Conservation (phyloP, 2,888 invertebrate genomes). For the Drosophila seclusa region DNA sequence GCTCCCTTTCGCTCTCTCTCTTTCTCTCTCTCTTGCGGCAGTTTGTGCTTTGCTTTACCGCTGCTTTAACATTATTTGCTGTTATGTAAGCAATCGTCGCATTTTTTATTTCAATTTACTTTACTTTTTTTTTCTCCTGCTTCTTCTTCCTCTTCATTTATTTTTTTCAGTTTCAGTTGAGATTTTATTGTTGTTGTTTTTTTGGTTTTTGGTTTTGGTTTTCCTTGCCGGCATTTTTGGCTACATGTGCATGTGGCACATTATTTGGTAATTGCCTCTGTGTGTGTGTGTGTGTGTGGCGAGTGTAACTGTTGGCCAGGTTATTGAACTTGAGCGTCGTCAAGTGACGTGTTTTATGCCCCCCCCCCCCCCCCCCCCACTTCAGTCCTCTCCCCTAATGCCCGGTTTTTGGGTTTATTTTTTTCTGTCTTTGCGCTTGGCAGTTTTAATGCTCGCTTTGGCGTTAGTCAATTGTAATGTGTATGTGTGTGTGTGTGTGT, state of each 20-base stretch:
- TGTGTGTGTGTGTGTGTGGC: constrained; percentile 34
- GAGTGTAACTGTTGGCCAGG: constrained; percentile 75
- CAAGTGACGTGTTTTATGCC: constrained; percentile 70
- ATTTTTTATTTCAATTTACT: constrained; percentile 76
- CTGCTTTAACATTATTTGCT: constrained; percentile 79
- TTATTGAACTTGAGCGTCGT: constrained; percentile 79
- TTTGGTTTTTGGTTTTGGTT: constrained; percentile 11
- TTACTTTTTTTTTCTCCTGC: constrained; percentile 30
- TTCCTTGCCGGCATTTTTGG: constrained; percentile 68
- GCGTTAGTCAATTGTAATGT: constrained; percentile 68
- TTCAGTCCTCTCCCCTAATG: constrained; percentile 11
- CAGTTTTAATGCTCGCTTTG: constrained; percentile 65
- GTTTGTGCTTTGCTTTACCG: constrained; percentile 66
- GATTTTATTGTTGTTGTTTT: constrained; percentile 25
- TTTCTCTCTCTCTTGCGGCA: constrained; percentile 1
- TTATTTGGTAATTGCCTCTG: constrained; percentile 75
- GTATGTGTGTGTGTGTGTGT: constrained; percentile 4
- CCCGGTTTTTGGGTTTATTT: constrained; percentile 42
- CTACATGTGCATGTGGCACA: constrained; percentile 76
- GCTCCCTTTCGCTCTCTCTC: constrained; percentile 19
- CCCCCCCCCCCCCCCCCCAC: constrained; percentile 11
- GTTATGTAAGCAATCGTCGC: constrained; percentile 75
- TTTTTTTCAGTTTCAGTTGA: constrained; percentile 21
- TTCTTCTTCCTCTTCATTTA: constrained; percentile 6
- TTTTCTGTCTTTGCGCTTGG: constrained; percentile 40